phyloP scores from a whole-genome alignment of 2,888 invertebrate species.

The Luperina nickerlii region DNA sequence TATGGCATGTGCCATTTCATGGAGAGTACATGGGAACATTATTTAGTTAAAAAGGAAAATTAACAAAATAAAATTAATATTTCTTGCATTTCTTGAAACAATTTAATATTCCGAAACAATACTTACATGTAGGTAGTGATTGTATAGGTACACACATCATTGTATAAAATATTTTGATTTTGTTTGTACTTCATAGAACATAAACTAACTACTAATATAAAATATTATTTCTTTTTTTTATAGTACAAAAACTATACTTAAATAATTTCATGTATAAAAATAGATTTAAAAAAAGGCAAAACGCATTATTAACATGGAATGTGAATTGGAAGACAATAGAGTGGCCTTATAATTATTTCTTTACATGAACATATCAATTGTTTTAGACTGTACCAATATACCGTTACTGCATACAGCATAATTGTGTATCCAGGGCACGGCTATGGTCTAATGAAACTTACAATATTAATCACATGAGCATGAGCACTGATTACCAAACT shows the following conservation, averaged over 20 bases:
- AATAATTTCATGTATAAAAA: not conserved
- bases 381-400: not conserved
- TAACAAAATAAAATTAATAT: not conserved
- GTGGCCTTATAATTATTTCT: not conserved
- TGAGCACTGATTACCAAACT: constrained; percentile 19
- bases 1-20: not conserved
- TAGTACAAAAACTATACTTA: not conserved
- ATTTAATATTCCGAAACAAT: constrained; percentile 20
- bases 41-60: not conserved
- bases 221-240: not conserved
- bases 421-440: not conserved
- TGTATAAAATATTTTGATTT: constrained; percentile 3
- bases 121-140: constrained; percentile 1
- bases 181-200: not conserved
- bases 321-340: constrained; percentile 48
- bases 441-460: not conserved
- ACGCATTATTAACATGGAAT: constrained; percentile 46
- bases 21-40: not conserved
- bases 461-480: not conserved
- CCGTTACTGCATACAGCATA: not conserved
- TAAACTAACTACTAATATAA: not conserved
- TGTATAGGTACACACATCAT: not conserved
- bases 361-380: not conserved
- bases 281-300: constrained; percentile 33
- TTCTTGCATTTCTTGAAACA: not conserved